phyloP scores from a whole-genome alignment of 2,797 vertebrate species.

The Falco novaeseelandiae region DNA sequence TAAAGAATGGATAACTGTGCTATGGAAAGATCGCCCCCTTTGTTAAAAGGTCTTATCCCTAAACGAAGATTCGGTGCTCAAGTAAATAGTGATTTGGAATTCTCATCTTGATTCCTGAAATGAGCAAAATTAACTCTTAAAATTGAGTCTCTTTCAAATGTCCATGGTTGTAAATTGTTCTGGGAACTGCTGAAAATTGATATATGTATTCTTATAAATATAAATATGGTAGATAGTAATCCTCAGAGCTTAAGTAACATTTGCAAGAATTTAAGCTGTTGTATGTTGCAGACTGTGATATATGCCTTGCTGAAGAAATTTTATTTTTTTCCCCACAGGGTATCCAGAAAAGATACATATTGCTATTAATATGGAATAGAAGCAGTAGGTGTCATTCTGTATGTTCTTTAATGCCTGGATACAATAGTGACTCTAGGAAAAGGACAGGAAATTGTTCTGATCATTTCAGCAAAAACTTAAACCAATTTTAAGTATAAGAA shows the following conservation, averaged over 20 bases:
- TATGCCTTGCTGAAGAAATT: neutral
- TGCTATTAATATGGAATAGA: neutral
- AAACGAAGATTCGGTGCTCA: neutral
- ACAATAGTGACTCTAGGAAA: neutral
- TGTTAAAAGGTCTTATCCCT: neutral
- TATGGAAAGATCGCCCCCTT: neutral
- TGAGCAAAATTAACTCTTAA: neutral
- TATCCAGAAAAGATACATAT: neutral
- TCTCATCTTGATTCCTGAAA: neutral
- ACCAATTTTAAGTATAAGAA: neutral
- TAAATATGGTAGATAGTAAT: neutral
- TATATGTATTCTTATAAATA: neutral
- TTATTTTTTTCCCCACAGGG: neutral
- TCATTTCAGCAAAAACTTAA: neutral
- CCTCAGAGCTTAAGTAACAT: neutral
- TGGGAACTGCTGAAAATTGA: neutral
- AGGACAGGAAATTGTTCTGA: neutral
- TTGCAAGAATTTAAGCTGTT: neutral
- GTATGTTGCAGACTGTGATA: neutral
- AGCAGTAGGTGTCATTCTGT: neutral
- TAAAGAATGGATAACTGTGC: neutral
- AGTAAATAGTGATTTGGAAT: neutral
- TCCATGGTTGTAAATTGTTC: neutral
- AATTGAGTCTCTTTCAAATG: neutral
- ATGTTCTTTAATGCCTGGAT: neutral